A percentile compares a stretch with the other conserved stretches of the same genome.
These are phyloP conservation scores for Hyposoter didymator DNA, from an alignment of 2,888 invertebrate genomes.

Conservation along the genomic window DNA sequence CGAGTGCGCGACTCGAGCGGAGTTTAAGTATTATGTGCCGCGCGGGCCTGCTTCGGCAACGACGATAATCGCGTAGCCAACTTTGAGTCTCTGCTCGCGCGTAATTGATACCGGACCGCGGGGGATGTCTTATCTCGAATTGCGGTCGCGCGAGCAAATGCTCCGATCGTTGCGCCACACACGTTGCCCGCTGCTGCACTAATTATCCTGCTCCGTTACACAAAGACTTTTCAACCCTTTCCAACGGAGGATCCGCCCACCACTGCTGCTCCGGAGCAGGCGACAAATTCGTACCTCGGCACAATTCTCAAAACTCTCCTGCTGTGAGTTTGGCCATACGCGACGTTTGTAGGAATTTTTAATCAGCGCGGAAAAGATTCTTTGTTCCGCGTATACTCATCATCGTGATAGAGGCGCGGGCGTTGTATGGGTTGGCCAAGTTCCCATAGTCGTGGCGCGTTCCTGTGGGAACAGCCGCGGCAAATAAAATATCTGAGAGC, in stretches of 20 bases:
- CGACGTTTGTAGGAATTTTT: constrained; percentile 43
- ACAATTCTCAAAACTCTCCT: not conserved
- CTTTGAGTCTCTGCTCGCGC: constrained; percentile 54
- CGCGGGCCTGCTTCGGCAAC: constrained; percentile 71
- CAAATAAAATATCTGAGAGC: constrained; percentile 60
- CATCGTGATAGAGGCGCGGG: not conserved
- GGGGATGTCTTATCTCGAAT: constrained; percentile 74
- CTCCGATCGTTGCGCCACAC: constrained; percentile 34
- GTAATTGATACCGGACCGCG: constrained; percentile 75
- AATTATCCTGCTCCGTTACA: constrained; percentile 59
- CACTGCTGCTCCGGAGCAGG: not conserved
- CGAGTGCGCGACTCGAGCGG: constrained; percentile 70
- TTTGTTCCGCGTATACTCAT: constrained; percentile 52
- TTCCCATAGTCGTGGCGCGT: constrained; percentile 77
- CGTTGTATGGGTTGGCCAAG: constrained; percentile 60
- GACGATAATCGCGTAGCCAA: constrained; percentile 70
- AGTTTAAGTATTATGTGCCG: constrained; percentile 75
- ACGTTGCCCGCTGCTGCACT: constrained; percentile 38
- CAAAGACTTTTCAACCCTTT: constrained; percentile 27
- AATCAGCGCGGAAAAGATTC: constrained; percentile 48
- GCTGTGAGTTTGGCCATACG: not conserved
- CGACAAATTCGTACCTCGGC: not conserved
- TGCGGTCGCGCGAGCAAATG: constrained; percentile 62
- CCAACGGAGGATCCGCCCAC: constrained; percentile 18
- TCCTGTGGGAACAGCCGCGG: constrained; percentile 80